A percentile compares a stretch with the other conserved stretches of the same genome.
Conservation (phyloP, 2,888 invertebrate species). For the Amphipyra tragopoginis region DNA sequence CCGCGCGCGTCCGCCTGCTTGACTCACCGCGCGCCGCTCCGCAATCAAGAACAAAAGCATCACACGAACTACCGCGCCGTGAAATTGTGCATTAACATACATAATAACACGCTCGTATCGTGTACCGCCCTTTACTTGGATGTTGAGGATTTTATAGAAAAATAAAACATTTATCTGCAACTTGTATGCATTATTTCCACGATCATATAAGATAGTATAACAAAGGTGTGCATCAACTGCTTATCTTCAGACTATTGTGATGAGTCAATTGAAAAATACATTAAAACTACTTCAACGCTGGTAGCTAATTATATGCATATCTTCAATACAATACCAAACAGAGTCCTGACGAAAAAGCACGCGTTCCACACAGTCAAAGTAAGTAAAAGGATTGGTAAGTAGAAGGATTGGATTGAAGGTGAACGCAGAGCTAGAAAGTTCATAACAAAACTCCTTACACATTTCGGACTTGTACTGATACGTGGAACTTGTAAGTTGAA, state of each 20-base stretch:
- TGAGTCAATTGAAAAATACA: slow-evolving; percentile 9
- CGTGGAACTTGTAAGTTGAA: too few relatives aligned
- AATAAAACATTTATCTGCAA: slow-evolving; percentile 29
- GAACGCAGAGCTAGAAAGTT: too few relatives aligned
- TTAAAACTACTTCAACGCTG: too few relatives aligned
- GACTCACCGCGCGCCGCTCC: slow-evolving; percentile 56
- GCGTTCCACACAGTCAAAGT: too few relatives aligned
- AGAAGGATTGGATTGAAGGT: too few relatives aligned
- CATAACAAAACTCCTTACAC: too few relatives aligned
- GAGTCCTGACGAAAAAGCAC: too few relatives aligned
- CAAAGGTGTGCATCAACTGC: slow-evolving; percentile 29
- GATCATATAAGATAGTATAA: slow-evolving; percentile 12
- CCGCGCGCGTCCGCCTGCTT: slow-evolving; percentile 52
- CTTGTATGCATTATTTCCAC: slow-evolving; percentile 29
- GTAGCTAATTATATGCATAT: too few relatives aligned
- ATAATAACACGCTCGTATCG: slow-evolving; percentile 59
- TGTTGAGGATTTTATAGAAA: slow-evolving; percentile 44
- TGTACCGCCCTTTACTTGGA: slow-evolving; percentile 49
- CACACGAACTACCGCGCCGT: slow-evolving; percentile 60
- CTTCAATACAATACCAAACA: too few relatives aligned
- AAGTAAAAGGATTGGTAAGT: too few relatives aligned
- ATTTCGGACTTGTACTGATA: too few relatives aligned
- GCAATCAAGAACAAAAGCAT: slow-evolving; percentile 63
- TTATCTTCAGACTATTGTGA: slow-evolving; percentile 19
- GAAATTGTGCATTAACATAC: slow-evolving; percentile 67